Evolutionary conservation across 2,113 vertebrate genomes (phyloP).

Genomic region (Vulpes ferrilata): DNA sequence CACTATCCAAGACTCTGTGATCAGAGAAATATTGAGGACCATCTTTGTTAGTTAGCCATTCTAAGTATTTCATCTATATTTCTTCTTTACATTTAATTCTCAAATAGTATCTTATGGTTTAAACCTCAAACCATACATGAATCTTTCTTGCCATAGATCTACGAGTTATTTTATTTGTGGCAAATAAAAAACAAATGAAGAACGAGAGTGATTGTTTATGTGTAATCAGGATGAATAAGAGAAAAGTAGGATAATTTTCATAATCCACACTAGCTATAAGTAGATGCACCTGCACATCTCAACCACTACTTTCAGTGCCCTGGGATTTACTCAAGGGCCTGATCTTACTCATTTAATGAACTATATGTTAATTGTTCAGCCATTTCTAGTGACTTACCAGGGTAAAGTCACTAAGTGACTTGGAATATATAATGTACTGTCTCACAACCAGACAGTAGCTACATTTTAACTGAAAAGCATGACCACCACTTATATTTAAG

Average conservation of each 20-base stretch:
- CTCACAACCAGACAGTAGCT: slow-evolving; percentile 53
- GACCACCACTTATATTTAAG: slow-evolving; percentile 10
- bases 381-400: slow-evolving; percentile 81
- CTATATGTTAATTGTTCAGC: slow-evolving; percentile 85
- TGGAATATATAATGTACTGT: slow-evolving; percentile 57
- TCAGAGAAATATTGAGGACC: neutral
- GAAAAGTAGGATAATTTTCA: slow-evolving; percentile 82
- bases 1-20: neutral
- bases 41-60: neutral
- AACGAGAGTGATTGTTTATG: slow-evolving; percentile 67
- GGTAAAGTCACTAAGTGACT: slow-evolving; percentile 74
- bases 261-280: slow-evolving; percentile 69
- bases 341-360: slow-evolving; percentile 83
- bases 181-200: slow-evolving; percentile 72
- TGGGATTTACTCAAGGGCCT: slow-evolving; percentile 83
- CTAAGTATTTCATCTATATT: neutral
- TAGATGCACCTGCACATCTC: slow-evolving; percentile 85
- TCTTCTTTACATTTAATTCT: slow-evolving; percentile 18
- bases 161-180: slow-evolving; percentile 34
- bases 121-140: neutral
- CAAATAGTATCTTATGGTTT: neutral
- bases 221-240: slow-evolving; percentile 79
- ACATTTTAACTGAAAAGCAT: slow-evolving; percentile 54
- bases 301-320: slow-evolving; percentile 73
- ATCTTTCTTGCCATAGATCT: neutral